Base-by-base conservation (phyloP, 2,113 vertebrate species). In the Pluvialis apricaria region DNA sequence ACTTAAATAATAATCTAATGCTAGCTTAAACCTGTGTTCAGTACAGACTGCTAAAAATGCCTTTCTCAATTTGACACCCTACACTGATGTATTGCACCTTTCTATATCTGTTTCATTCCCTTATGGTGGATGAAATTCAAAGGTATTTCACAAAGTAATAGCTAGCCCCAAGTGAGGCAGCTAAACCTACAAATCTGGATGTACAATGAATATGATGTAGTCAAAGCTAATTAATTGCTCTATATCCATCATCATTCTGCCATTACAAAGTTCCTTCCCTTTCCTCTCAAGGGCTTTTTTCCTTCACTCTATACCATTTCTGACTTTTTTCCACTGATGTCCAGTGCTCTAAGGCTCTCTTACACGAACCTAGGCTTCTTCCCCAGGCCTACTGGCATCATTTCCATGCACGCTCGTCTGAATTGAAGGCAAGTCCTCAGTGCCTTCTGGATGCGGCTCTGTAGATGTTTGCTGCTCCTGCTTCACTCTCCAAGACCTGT, bases 1-100 rank as follows among this genome's bases (percentile, higher is more conserved):
- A 93, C 80, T 97, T 96, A 96, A 90, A 47, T 72, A 94, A 89
- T 62, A 95, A 87, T 64, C 72, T 94, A 93, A 91, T 75, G 76
- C 75, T 68, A 84, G 36, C 71, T 93, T 94, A 88, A 91, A 96
- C 32, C 86, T 73, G 40, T 49, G 38, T 58, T 89, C 61, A 82
- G 61, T n/a, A 65, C 47, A 92, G 89, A 44, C 90, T 81, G 94
- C 86, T 95, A 94, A 88, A 95, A 97, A 91, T 82, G 96, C 90
- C 92, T 79, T 77, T 94, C 75, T 95, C 94, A 95, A 96, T 98
- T 96, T 95, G 94, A 81, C 90, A 96, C 13, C 38, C 78, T 96
- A 95, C 70, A 81, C 88, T 97, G 96, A 97, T 4, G 9, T 64
- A 85, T 5, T 88, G 69, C 96, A 97, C 83, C 82, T 95, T 96